phyloP scores from a whole-genome alignment of 2,113 vertebrate species.

The Microcebus jonahi region DNA sequence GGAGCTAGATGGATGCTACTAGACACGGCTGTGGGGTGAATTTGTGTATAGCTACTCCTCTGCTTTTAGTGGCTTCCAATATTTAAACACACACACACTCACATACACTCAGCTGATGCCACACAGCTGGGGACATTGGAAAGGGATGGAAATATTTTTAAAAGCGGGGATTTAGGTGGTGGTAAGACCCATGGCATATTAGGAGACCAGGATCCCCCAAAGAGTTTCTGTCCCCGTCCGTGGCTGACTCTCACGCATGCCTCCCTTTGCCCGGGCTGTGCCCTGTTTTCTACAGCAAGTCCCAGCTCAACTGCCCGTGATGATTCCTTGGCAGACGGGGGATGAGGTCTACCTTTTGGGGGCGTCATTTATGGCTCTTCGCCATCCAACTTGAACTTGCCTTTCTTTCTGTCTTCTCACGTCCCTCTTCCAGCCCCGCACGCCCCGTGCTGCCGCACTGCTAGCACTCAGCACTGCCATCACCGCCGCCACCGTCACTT shows the following conservation, averaged over 20 bases:
- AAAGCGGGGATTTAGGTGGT: neutral
- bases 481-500: fast-evolving
- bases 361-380: neutral
- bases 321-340: neutral
- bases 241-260: fast-evolving
- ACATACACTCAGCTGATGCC: no score
- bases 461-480: neutral
- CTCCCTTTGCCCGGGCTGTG: neutral
- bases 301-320: neutral
- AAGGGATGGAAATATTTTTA: neutral
- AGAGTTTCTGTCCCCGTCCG: neutral
- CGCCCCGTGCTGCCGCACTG: neutral
- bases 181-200: neutral
- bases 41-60: neutral
- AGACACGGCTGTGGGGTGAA: neutral
- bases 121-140: neutral
- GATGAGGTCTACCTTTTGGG: neutral
- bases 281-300: neutral
- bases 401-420: neutral
- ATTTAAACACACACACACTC: neutral
- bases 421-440: neutral
- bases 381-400: neutral
- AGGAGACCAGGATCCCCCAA: neutral
- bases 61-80: neutral
- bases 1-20: neutral